phyloP scores from a whole-genome alignment of 2,797 vertebrate species.

The Epinephelus awoara region DNA sequence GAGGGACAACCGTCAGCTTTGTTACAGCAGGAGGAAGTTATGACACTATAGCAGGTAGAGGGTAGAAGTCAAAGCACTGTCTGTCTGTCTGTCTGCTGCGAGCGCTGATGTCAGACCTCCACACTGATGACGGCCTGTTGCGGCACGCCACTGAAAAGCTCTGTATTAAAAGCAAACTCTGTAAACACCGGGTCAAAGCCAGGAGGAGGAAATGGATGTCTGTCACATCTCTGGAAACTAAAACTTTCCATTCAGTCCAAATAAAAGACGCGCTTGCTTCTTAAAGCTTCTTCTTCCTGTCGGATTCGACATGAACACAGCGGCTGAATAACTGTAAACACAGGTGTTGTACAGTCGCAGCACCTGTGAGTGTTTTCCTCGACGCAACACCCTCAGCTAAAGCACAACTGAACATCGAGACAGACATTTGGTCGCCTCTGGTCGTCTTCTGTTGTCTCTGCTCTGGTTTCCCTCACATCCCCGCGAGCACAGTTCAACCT shows the following conservation, averaged over 20 bases:
- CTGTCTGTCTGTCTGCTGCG: constrained; percentile 44
- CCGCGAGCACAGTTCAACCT: constrained; percentile 55
- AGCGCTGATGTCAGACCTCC: constrained; percentile 31
- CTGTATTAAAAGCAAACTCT: constrained; percentile 2
- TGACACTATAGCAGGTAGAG: constrained; percentile 67
- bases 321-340: constrained; percentile 33
- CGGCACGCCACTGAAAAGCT: constrained; percentile 50
- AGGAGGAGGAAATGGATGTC: constrained; percentile 30
- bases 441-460: constrained; percentile 24
- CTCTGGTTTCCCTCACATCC: constrained; percentile 10
- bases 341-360: constrained; percentile 32
- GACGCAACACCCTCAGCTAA: constrained; percentile 14
- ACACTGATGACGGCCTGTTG: constrained; percentile 57
- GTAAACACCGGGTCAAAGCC: constrained; percentile 31
- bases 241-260: constrained; percentile 47
- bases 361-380: constrained; percentile 26
- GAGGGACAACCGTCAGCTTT: constrained; percentile 68
- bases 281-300: constrained; percentile 50
- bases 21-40: constrained; percentile 71
- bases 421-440: constrained; percentile 28
- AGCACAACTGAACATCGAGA: constrained; percentile 16
- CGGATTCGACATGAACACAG: constrained; percentile 31
- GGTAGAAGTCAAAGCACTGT: constrained; percentile 63
- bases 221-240: constrained; percentile 25
- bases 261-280: constrained; percentile 49